A percentile compares a stretch with the other conserved stretches of the same genome.
Evolutionary conservation across 2,797 vertebrate genomes (phyloP).

Genomic region (Falco concolor): DNA sequence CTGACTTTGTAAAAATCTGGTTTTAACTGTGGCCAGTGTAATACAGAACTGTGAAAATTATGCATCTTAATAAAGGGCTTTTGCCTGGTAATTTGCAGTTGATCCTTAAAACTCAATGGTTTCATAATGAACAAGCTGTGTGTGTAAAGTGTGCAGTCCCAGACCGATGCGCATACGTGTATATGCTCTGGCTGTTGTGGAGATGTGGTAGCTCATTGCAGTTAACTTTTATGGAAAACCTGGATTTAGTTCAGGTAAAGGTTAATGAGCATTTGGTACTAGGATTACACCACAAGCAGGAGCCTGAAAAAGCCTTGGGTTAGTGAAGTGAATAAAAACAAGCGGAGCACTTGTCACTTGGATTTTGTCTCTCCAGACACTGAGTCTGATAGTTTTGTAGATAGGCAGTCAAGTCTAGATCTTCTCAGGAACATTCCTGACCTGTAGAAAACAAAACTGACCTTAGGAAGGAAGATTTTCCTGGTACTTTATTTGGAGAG

Average conservation of each 20-base stretch:
- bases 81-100: not conserved
- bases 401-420: not conserved
- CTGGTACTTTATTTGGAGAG: not conserved
- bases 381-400: not conserved
- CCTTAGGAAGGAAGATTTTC: not conserved
- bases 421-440: not conserved
- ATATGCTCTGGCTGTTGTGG: not conserved
- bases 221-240: not conserved
- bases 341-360: not conserved
- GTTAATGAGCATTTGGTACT: not conserved
- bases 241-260: not conserved
- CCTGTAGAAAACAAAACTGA: not conserved
- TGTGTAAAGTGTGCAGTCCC: not conserved
- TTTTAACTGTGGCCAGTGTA: not conserved
- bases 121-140: not conserved
- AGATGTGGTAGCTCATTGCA: not conserved
- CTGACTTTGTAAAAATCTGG: not conserved
- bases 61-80: not conserved
- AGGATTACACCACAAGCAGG: not conserved
- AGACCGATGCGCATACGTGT: accelerated
- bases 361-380: not conserved
- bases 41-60: not conserved
- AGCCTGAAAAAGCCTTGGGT: not conserved
- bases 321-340: not conserved
- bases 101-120: not conserved